Evolutionary conservation across 2,113 vertebrate species (phyloP), one percentile per base, ranked within the genome.

Genomic region (Orientallactaga bullata): DNA sequence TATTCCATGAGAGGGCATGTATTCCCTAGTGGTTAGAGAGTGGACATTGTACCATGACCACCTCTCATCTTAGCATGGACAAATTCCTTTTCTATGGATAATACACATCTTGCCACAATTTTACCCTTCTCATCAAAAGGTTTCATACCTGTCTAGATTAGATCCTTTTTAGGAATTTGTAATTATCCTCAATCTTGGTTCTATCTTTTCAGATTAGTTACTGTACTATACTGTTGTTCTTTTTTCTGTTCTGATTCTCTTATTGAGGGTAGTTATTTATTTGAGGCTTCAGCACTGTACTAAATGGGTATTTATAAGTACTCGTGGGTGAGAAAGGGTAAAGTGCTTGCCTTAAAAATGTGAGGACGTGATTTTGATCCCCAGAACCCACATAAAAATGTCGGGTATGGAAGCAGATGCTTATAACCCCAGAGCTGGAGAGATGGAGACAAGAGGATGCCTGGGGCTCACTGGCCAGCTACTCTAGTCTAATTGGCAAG

Each of bases 121-220:
- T 92, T 24, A 21, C 35, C n/a, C 87, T 94, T 71, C 60, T 26
- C 5, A 26, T 60, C 32, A 91, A 91, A 74, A 28, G 24, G 7
- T 58, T 90, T 78, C 23, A n/a, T 26, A 10, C 78, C 42, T 26
- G 85, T 81, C 77, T 60, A 85, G 35, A n/a, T 10, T 47, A 81
- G 32, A n/a, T 71, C 8, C 13, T 92, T 55, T 85, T 76, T 68
- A 81, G 68, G 94, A 93, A 63, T 30, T 71, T 71, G 18, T 69
- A 35, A 58, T 85, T 81, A 17, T 47, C 28, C 24, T 30, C 42
- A 23, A 85, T 42, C 60, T 42, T 93, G 76, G 10, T 35, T 55
- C 65, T 20, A 32, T 66, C 20, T 63, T 58, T 90, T 95, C 15
- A 77, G 87, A 60, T 81, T 60, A 47, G 84, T 85, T 83, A 65